A percentile compares a stretch with the other conserved stretches of the same genome.
Evolutionary conservation across 1,140 invertebrate species (phyloP).

Genomic region (Heliconius melpomene): DNA sequence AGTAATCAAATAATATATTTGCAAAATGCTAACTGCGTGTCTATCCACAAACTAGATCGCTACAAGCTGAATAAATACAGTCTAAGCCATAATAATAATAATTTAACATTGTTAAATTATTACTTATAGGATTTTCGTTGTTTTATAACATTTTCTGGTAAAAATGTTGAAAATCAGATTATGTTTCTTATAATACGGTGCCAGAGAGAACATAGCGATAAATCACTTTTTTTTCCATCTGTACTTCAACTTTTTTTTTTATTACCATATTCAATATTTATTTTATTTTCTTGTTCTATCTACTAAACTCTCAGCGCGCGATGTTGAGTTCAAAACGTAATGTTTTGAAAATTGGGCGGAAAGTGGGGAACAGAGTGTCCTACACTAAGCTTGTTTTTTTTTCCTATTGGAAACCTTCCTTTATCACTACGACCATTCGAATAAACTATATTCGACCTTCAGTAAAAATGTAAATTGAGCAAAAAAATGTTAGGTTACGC

Average conservation of each 20-base stretch:
- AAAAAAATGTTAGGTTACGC: neutral
- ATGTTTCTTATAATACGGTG: neutral
- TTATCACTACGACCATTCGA: neutral
- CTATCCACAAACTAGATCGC: neutral
- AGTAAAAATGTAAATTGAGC: neutral
- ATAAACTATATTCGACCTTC: neutral
- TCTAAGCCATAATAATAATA: neutral
- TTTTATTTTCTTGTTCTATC: too few relatives aligned
- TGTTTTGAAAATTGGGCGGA: too few relatives aligned
- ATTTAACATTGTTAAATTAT: neutral
- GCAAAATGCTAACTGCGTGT: neutral
- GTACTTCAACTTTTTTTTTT: too few relatives aligned
- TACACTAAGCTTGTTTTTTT: too few relatives aligned
- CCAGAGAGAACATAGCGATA: too few relatives aligned
- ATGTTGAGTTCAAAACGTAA: too few relatives aligned
- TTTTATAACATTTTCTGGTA: neutral
- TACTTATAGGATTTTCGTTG: neutral
- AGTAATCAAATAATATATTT: conserved; percentile 5
- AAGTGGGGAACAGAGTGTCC: too few relatives aligned
- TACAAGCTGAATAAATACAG: neutral
- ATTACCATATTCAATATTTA: too few relatives aligned
- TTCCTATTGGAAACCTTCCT: neutral
- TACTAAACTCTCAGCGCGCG: too few relatives aligned
- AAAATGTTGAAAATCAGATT: neutral
- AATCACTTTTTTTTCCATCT: too few relatives aligned